Evolutionary conservation across 2,888 invertebrate genomes (phyloP).

Genomic region (Clepsis dumicolana): DNA sequence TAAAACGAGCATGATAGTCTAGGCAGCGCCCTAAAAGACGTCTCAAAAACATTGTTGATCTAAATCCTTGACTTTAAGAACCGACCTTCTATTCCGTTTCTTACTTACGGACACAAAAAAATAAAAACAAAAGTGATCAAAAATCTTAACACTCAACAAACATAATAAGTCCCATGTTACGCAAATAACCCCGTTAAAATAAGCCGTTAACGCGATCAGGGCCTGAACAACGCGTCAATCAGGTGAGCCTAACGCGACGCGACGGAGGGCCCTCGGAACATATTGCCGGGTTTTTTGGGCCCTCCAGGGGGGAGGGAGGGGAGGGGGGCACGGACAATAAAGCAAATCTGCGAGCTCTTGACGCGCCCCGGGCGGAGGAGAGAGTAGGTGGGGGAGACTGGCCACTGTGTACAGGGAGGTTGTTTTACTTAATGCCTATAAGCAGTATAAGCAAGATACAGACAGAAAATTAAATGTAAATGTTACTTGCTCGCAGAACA

Average conservation of each 20-base stretch:
- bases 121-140: not conserved
- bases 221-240: constrained; percentile 58
- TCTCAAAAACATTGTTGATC: no score
- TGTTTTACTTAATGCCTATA: not conserved
- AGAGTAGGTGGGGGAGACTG: constrained; percentile 44
- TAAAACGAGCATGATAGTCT: no score
- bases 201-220: constrained; percentile 36
- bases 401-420: no score
- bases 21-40: no score
- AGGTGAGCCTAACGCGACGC: constrained; percentile 53
- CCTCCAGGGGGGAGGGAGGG: constrained; percentile 42
- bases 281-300: constrained; percentile 68
- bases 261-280: constrained; percentile 60
- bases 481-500: no score
- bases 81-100: no score
- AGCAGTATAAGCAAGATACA: no score
- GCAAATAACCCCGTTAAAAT: constrained; percentile 7
- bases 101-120: not conserved
- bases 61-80: no score
- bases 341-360: constrained; percentile 61
- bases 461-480: no score
- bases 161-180: not conserved
- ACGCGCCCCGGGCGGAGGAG: constrained; percentile 49
- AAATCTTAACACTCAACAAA: not conserved
- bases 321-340: constrained; percentile 57